These are phyloP conservation scores for Pachyrhynchus sulphureomaculatus DNA, from an alignment of 1,140 invertebrate genomes.

Conservation along the genomic window DNA sequence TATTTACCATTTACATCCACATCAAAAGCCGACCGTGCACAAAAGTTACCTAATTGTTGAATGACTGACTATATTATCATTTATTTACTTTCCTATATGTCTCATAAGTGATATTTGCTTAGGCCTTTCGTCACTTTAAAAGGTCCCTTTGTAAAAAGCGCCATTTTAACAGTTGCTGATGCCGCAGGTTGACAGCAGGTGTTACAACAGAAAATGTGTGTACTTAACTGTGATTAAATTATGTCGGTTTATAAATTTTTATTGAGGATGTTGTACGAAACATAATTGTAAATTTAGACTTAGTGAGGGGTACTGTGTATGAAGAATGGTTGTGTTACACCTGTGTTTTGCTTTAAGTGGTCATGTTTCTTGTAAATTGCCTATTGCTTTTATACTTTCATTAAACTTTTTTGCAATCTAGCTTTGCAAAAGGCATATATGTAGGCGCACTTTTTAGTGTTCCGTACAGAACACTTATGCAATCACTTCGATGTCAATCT, in stretches of 20 bases:
- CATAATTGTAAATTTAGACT: too few species aligned
- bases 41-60: slow-evolving; percentile 9
- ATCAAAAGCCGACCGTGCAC: slow-evolving; percentile 11
- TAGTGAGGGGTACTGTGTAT: too few species aligned
- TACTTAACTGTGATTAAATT: slow-evolving; percentile 3
- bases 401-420: too few species aligned
- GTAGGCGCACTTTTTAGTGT: too few species aligned
- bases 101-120: slow-evolving; percentile 15
- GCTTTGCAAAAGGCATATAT: too few species aligned
- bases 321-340: too few species aligned
- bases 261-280: too few species aligned
- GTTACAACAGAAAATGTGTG: slow-evolving; percentile 4
- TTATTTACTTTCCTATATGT: slow-evolving; percentile 5
- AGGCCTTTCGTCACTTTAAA: slow-evolving; percentile 10
- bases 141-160: slow-evolving; percentile 15
- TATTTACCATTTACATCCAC: slow-evolving; percentile 1
- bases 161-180: slow-evolving; percentile 2
- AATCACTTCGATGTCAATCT: too few species aligned
- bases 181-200: slow-evolving; percentile 18
- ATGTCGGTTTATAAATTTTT: neutral
- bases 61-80: slow-evolving; percentile 8
- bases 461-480: too few species aligned
- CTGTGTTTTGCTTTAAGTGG: too few species aligned
- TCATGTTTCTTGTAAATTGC: too few species aligned
- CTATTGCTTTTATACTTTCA: too few species aligned